phyloP scores from a whole-genome alignment of 2,113 vertebrate genomes.

The Triplophysa dalaica region DNA sequence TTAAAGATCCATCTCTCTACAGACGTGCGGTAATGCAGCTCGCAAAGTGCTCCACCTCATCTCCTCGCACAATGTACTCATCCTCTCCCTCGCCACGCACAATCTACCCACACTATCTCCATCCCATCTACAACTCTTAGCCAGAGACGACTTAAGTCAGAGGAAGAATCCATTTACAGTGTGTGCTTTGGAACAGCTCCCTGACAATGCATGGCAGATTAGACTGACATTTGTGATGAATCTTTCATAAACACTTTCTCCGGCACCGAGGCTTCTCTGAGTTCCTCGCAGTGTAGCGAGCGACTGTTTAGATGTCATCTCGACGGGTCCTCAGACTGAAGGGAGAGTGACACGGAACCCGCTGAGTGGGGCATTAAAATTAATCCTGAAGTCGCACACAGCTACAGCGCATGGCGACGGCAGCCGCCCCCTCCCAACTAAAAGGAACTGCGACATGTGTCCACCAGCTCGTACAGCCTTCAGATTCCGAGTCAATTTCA shows the following conservation, averaged over 20 bases:
- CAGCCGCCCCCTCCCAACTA: slow-evolving; percentile 46
- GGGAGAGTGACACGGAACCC: slow-evolving; percentile 76
- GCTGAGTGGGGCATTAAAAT: slow-evolving; percentile 93
- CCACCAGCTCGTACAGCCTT: slow-evolving; percentile 63
- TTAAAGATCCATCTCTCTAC: slow-evolving; percentile 86
- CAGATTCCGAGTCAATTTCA: slow-evolving; percentile 68
- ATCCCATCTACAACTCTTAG: slow-evolving; percentile 64
- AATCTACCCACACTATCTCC: slow-evolving; percentile 51
- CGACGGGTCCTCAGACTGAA: slow-evolving; percentile 73
- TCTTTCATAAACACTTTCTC: slow-evolving; percentile 97
- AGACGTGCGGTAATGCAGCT: slow-evolving; percentile 86
- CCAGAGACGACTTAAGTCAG: slow-evolving; percentile 92
- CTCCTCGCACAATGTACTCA: slow-evolving; percentile 81
- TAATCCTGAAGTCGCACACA: slow-evolving; percentile 80
- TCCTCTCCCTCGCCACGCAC: slow-evolving; percentile 37
- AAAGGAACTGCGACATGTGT: slow-evolving; percentile 73
- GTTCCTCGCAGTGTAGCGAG: slow-evolving; percentile 50
- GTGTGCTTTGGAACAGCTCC: slow-evolving; percentile 91
- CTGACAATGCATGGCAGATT: slow-evolving; percentile 90
- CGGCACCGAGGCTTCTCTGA: slow-evolving; percentile 68
- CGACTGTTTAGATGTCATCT: slow-evolving; percentile 89
- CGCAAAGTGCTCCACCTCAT: slow-evolving; percentile 85
- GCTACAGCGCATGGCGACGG: background rate
- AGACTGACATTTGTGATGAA: slow-evolving; percentile 98
- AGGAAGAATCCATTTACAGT: slow-evolving; percentile 97